Evolutionary conservation across 2,888 invertebrate genomes (phyloP).

Genomic region (Ashinkailepas kermadecensis): DNA sequence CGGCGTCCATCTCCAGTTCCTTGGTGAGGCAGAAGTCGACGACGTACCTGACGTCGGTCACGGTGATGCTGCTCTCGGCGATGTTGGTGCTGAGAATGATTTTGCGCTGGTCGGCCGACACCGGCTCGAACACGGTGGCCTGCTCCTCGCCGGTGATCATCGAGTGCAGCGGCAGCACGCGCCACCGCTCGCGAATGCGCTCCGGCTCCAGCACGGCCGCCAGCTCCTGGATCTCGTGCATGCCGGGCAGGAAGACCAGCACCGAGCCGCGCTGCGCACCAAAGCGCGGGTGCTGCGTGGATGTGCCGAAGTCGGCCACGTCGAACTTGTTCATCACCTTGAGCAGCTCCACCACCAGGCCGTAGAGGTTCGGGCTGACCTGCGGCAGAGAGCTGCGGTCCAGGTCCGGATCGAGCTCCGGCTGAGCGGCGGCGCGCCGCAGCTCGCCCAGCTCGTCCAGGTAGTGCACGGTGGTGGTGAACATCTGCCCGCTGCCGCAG

Average conservation of each 20-base stretch:
- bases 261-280: conserved; percentile 53
- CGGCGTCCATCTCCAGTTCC: conserved; percentile 62
- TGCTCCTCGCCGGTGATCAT: conserved; percentile 72
- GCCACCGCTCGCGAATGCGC: conserved; percentile 33
- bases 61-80: conserved; percentile 86
- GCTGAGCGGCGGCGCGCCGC: conserved; percentile 12
- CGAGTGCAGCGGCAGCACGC: conserved; percentile 50
- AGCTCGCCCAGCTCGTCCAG: conserved; percentile 30
- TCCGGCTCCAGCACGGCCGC: neutral
- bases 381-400: neutral
- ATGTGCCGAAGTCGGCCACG: conserved; percentile 36
- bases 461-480: conserved; percentile 30
- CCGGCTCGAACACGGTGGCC: conserved; percentile 51
- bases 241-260: conserved; percentile 81
- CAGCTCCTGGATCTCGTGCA: conserved; percentile 58
- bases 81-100: conserved; percentile 84
- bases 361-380: neutral
- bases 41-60: conserved; percentile 80
- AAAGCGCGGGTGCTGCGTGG: conserved; percentile 29
- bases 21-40: conserved; percentile 93
- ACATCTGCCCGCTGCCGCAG: conserved; percentile 26
- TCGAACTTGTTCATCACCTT: conserved; percentile 5
- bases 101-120: conserved; percentile 62
- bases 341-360: conserved; percentile 30
- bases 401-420: neutral